Evolutionary conservation across 2,113 vertebrate genomes (phyloP).

Genomic region (Pangasianodon hypophthalmus): DNA sequence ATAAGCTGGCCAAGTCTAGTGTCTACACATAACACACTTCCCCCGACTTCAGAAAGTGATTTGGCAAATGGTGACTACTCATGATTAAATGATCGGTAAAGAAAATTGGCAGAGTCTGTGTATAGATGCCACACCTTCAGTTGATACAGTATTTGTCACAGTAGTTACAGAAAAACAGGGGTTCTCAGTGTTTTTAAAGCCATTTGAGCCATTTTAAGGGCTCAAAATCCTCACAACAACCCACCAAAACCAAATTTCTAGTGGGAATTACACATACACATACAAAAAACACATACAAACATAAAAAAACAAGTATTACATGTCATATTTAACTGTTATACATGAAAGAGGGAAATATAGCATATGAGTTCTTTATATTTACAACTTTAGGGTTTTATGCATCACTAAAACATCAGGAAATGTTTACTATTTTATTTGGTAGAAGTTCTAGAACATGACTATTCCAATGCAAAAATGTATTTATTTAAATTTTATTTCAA

Average conservation of each 20-base stretch:
- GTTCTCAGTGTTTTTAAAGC: not conserved
- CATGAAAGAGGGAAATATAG: not conserved
- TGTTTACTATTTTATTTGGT: not conserved
- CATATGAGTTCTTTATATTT: not conserved
- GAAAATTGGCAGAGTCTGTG: not conserved
- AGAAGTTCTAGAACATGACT: not conserved
- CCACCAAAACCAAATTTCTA: not conserved
- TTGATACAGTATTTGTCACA: not conserved
- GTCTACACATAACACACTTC: not conserved
- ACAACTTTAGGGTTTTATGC: not conserved
- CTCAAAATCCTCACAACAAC: not conserved
- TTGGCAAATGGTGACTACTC: not conserved
- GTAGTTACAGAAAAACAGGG: not conserved
- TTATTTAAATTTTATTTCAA: not conserved
- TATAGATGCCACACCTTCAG: not conserved
- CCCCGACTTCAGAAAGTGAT: not conserved
- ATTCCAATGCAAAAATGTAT: not conserved
- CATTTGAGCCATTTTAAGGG: not conserved
- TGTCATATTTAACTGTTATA: not conserved
- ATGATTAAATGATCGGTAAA: not conserved
- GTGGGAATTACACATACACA: not conserved
- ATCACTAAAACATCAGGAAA: not conserved
- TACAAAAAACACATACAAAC: not conserved
- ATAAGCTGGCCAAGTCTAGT: constrained; percentile 39
- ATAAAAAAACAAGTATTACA: not conserved